These are phyloP conservation scores for Brachypodius melanocephalos DNA, from an alignment of 2,113 vertebrate genomes.

Conservation along the genomic window DNA sequence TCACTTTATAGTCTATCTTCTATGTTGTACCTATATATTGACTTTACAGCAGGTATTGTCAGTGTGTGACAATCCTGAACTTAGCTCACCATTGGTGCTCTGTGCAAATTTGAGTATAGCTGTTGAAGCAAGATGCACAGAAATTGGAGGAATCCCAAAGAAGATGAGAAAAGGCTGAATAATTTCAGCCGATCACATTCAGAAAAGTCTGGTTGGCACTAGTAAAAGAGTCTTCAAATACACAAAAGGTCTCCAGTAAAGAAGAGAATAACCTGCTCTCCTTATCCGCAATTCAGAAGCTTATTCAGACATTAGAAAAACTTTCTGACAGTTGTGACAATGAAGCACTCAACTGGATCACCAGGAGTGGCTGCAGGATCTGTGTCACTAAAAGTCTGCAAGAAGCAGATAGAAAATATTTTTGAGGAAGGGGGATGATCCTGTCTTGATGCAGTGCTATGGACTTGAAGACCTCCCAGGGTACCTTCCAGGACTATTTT, in stretches of 20 bases:
- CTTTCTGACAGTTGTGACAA: fast-evolving
- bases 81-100: neutral
- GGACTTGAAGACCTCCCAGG: neutral
- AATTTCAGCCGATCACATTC: neutral
- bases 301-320: neutral
- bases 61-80: neutral
- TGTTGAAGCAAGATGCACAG: neutral
- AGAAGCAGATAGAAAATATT: neutral
- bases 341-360: neutral
- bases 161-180: neutral
- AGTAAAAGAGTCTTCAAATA: neutral
- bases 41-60: neutral
- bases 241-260: neutral
- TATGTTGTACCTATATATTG: neutral
- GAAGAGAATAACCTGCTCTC: neutral
- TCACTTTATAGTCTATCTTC: neutral
- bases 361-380: neutral
- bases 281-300: neutral
- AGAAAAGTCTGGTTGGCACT: neutral
- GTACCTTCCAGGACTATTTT: neutral
- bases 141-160: neutral
- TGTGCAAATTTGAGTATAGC: neutral
- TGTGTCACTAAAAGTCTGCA: neutral
- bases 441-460: neutral
- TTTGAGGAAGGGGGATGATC: neutral